Conservation (phyloP, 2,797 vertebrate genomes). For the Leptodactylus fallax region DNA sequence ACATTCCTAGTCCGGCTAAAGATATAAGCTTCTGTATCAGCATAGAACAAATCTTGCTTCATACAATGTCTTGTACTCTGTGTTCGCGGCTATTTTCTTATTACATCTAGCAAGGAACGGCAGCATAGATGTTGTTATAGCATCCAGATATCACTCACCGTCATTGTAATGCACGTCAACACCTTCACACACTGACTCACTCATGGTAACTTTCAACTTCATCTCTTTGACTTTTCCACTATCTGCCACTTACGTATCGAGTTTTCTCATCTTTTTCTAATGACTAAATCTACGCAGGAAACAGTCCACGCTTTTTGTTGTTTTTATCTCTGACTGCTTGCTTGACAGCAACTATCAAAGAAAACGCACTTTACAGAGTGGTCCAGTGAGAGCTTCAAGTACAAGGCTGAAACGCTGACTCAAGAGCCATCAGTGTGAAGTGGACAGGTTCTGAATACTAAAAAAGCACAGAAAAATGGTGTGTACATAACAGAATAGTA, state of each 20-base stretch:
- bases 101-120: neutral
- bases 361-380: slow-evolving; percentile 27
- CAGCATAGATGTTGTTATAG: neutral
- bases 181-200: neutral
- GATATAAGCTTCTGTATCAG: no score
- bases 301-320: slow-evolving; percentile 19
- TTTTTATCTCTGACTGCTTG: slow-evolving; percentile 6
- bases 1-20: no score
- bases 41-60: neutral
- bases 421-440: slow-evolving; percentile 20
- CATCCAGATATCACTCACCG: neutral
- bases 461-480: neutral
- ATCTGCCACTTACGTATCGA: neutral
- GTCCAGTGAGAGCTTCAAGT: slow-evolving; percentile 11
- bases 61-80: neutral
- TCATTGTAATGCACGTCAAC: neutral
- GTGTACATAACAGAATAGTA: neutral
- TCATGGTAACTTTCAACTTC: slow-evolving; percentile 7
- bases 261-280: slow-evolving; percentile 25
- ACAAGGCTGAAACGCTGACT: slow-evolving; percentile 19
- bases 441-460: neutral
- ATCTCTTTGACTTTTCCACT: neutral
- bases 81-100: neutral
- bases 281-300: slow-evolving; percentile 14
- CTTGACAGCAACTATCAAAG: slow-evolving; percentile 38